Conservation (phyloP, 30 jellyfish, hydroid and myxozoan genomes). For the Phacellophora camtschatica region DNA sequence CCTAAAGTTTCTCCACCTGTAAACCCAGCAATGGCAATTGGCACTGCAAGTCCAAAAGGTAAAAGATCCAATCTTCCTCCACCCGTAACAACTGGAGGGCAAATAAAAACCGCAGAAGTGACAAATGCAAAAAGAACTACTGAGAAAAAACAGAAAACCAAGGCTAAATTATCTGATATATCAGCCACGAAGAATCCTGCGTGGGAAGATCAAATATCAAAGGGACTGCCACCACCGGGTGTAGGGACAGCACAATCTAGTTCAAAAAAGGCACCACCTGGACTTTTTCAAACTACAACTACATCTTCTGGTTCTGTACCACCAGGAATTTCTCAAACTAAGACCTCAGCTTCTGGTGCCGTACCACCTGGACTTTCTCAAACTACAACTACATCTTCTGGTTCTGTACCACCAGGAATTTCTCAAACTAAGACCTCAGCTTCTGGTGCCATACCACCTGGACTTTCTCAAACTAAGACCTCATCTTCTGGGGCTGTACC, state of each 20-base stretch:
- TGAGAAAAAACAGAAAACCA: neutral
- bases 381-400: too few species aligned
- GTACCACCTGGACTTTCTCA: conserved; percentile 58
- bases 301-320: neutral
- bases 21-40: too few species aligned
- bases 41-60: too few species aligned
- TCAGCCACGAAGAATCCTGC: neutral
- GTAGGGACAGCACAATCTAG: conserved; percentile 63
- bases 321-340: neutral
- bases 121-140: too few species aligned
- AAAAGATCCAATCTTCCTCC: too few species aligned
- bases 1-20: neutral
- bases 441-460: neutral
- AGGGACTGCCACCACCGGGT: neutral
- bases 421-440: neutral
- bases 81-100: too few species aligned
- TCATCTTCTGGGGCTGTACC: neutral
- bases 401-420: conserved; percentile 66
- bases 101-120: too few species aligned
- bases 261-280: conserved; percentile 5
- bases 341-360: neutral
- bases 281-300: neutral
- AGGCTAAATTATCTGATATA: neutral
- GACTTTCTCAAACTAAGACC: neutral
- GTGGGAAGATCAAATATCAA: neutral